Percentiles rank a stretch among this genome's conserved stretches.
phyloP scores from a whole-genome alignment of 2,888 invertebrate genomes.

The Galerucella pusilla region DNA sequence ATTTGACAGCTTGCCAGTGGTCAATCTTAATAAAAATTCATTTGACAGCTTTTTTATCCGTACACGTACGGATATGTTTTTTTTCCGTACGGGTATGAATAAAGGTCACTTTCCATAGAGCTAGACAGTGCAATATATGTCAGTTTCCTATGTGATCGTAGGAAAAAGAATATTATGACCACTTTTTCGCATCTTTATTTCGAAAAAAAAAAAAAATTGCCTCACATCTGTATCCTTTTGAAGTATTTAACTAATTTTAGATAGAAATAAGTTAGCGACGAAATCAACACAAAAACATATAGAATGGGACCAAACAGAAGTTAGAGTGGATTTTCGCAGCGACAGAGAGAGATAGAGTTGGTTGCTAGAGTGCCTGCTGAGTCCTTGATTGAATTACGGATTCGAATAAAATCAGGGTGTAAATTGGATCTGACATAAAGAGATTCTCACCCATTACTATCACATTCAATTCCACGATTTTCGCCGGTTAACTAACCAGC shows the following conservation, averaged over 20 bases:
- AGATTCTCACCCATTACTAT: constrained; percentile 64
- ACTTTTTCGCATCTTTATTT: too few relatives aligned
- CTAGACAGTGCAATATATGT: too few relatives aligned
- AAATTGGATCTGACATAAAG: constrained; percentile 64
- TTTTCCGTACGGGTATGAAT: too few relatives aligned
- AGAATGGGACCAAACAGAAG: constrained; percentile 23
- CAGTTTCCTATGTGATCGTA: too few relatives aligned
- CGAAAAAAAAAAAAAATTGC: too few relatives aligned
- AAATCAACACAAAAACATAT: constrained; percentile 17
- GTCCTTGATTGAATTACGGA: constrained; percentile 63
- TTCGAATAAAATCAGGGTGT: constrained; percentile 64
- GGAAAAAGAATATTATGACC: too few relatives aligned
- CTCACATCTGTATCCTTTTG: background rate
- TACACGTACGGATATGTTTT: too few relatives aligned
- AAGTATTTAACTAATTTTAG: background rate
- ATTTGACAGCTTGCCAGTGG: too few relatives aligned
- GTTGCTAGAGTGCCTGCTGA: constrained; percentile 54
- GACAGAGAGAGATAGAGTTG: constrained; percentile 10
- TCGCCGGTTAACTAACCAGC: constrained; percentile 44
- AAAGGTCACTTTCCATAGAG: too few relatives aligned
- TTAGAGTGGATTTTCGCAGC: constrained; percentile 29
- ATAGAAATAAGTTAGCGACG: background rate
- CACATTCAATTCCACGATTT: constrained; percentile 60
- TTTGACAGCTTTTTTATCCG: too few relatives aligned
- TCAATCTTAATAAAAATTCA: too few relatives aligned